These are phyloP conservation scores for Charanyca ferruginea DNA, from an alignment of 2,888 invertebrate genomes.

Conservation along the genomic window DNA sequence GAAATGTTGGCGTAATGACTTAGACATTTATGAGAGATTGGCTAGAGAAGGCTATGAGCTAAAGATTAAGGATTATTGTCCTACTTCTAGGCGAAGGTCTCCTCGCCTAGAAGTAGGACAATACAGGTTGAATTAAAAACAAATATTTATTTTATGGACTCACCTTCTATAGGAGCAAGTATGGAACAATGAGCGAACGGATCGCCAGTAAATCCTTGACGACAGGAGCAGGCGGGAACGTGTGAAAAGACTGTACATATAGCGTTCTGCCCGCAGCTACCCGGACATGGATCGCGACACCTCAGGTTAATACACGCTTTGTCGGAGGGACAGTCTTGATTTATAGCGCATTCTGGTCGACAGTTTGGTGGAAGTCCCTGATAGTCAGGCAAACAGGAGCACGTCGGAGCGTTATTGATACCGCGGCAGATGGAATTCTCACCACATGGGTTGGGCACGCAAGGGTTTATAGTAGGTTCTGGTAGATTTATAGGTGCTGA, in stretches of 20 bases:
- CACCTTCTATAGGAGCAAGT: slow-evolving; percentile 86
- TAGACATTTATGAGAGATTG: too few species aligned
- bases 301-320: slow-evolving; percentile 94
- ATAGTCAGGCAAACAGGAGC: slow-evolving; percentile 92
- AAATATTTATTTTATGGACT: slow-evolving; percentile 5
- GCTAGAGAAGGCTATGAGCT: too few species aligned
- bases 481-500: slow-evolving; percentile 72
- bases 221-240: slow-evolving; percentile 93
- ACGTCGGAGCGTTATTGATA: slow-evolving; percentile 92
- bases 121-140: too few species aligned
- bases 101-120: too few species aligned
- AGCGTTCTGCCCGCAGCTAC: slow-evolving; percentile 93
- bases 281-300: slow-evolving; percentile 94
- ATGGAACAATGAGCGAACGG: slow-evolving; percentile 93
- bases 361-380: slow-evolving; percentile 94
- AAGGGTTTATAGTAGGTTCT: slow-evolving; percentile 91
- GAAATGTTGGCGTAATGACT: too few species aligned
- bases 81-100: too few species aligned
- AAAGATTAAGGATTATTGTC: too few species aligned
- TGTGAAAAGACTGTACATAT: slow-evolving; percentile 93
- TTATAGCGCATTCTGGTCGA: slow-evolving; percentile 93
- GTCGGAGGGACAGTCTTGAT: slow-evolving; percentile 93
- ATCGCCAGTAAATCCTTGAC: slow-evolving; percentile 94
- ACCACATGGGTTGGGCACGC: slow-evolving; percentile 93
- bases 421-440: slow-evolving; percentile 92